Conservation (phyloP, 2,797 vertebrate species). For the Aeoliscus strigatus region DNA sequence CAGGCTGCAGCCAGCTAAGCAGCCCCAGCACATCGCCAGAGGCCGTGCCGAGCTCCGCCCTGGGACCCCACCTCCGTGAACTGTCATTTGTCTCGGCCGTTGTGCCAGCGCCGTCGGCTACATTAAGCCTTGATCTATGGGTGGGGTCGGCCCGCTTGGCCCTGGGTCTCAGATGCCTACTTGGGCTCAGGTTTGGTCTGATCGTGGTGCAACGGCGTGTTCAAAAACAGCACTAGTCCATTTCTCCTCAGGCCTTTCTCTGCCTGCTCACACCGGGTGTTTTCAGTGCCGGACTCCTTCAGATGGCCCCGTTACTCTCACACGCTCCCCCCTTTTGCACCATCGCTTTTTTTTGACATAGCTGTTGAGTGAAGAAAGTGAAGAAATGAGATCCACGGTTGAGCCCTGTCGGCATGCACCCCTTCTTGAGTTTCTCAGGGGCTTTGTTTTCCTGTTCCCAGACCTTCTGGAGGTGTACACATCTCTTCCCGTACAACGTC, state of each 20-base stretch:
- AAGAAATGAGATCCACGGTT: slow-evolving; percentile 25
- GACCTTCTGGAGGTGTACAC: slow-evolving; percentile 40
- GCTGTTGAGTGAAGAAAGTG: slow-evolving; percentile 34
- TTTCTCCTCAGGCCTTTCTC: slow-evolving; percentile 57
- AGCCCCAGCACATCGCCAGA: slow-evolving; percentile 43
- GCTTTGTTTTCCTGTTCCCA: slow-evolving; percentile 35
- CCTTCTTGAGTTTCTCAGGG: slow-evolving; percentile 26
- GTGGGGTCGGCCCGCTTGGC: slow-evolving; percentile 26
- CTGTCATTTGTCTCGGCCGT: slow-evolving; percentile 71
- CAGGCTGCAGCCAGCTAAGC: slow-evolving; percentile 40
- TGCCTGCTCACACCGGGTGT: slow-evolving; percentile 56
- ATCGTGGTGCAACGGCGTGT: too few species aligned
- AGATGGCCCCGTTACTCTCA: slow-evolving; percentile 42
- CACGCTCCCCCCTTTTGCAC: slow-evolving; percentile 9
- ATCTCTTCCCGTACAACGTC: slow-evolving; percentile 51
- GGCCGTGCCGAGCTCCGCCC: slow-evolving; percentile 43
- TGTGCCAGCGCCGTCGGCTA: slow-evolving; percentile 40
- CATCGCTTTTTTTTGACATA: slow-evolving; percentile 40
- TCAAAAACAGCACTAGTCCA: too few species aligned
- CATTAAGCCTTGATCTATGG: slow-evolving; percentile 69
- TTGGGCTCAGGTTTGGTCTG: slow-evolving; percentile 2
- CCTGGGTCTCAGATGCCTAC: slow-evolving; percentile 19
- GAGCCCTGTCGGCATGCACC: slow-evolving; percentile 17
- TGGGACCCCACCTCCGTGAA: slow-evolving; percentile 62
- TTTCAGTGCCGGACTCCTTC: slow-evolving; percentile 54